Conservation (phyloP, 2,888 invertebrate genomes). For the Ornithoptera alexandrae region DNA sequence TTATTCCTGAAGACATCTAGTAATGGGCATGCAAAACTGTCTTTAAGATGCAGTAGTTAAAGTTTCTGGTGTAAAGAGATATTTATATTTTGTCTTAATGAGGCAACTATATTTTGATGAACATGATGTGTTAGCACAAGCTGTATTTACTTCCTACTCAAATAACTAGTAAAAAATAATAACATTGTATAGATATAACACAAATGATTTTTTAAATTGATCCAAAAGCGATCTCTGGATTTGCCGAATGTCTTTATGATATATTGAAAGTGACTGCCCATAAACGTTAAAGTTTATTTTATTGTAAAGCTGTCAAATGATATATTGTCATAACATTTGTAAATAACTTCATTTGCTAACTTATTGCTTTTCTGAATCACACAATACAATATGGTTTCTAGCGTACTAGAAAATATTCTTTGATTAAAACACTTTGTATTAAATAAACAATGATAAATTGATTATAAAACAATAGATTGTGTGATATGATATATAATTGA, state of each 20-base stretch:
- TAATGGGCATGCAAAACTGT: too few species aligned
- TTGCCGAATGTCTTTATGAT: neutral
- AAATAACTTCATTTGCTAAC: neutral
- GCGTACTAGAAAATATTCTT: too few species aligned
- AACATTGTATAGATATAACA: too few species aligned
- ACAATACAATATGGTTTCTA: neutral
- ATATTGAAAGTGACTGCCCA: neutral
- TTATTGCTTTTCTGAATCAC: neutral
- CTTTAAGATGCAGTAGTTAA: too few species aligned
- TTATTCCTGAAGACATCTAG: too few species aligned
- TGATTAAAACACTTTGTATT: neutral
- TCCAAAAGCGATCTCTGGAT: neutral
- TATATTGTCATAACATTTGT: neutral
- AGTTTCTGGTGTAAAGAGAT: too few species aligned
- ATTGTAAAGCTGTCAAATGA: neutral
- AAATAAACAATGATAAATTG: neutral
- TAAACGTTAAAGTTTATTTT: neutral
- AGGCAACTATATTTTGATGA: too few species aligned
- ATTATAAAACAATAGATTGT: neutral
- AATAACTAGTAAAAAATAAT: too few species aligned
- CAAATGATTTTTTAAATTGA: neutral
- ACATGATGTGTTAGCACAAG: too few species aligned
- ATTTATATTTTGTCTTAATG: too few species aligned
- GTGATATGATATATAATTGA: slow-evolving; percentile 26
- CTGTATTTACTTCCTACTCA: too few species aligned